A percentile compares a stretch with the other conserved stretches of the same genome.
Conservation (phyloP, 2,888 invertebrate species). For the Apotomis turbidana region DNA sequence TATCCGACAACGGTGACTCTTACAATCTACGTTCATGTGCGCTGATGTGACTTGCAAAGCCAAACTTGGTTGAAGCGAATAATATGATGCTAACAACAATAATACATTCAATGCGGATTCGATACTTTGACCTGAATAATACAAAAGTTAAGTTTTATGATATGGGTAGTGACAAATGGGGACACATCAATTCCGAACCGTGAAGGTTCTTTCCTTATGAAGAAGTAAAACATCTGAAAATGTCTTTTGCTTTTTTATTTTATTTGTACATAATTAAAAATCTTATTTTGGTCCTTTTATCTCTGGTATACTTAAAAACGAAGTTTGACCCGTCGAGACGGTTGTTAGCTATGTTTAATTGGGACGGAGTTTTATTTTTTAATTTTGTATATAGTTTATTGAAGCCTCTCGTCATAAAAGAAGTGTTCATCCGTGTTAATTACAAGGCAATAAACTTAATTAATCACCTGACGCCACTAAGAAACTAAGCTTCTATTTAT, state of each 20-base stretch:
- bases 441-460: not conserved
- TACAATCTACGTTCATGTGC: too few species aligned
- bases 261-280: too few species aligned
- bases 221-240: conserved; percentile 12
- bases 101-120: conserved; percentile 2
- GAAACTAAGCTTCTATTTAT: conserved; percentile 4
- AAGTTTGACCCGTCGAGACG: too few species aligned
- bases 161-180: conserved; percentile 27
- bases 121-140: conserved; percentile 25
- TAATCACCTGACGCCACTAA: conserved; percentile 3
- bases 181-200: conserved; percentile 14
- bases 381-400: too few species aligned
- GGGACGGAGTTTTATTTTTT: too few species aligned
- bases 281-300: too few species aligned
- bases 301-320: too few species aligned
- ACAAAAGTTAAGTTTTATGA: conserved; percentile 16
- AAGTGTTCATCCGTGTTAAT: not conserved
- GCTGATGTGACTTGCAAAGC: too few species aligned
- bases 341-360: too few species aligned
- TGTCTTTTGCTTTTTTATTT: not conserved
- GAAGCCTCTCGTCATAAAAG: not conserved
- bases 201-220: not conserved
- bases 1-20: too few species aligned
- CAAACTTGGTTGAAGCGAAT: not conserved
- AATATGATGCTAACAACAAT: not conserved